Evolutionary conservation across 2,113 vertebrate species (phyloP).

Genomic region (Trogon melanurus): DNA sequence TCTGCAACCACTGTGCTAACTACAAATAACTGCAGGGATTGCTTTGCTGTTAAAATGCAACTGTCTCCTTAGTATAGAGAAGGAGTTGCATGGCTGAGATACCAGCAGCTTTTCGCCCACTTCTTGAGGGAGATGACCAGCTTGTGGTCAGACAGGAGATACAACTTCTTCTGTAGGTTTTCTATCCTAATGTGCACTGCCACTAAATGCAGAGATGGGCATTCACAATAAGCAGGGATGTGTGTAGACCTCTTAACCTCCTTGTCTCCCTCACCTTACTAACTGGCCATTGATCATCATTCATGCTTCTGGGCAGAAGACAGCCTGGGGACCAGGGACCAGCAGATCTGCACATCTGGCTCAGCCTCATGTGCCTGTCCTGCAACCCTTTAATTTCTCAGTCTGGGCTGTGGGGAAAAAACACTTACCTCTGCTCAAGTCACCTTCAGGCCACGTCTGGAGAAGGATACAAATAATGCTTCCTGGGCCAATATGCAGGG

Average conservation of each 20-base stretch:
- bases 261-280: background rate
- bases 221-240: background rate
- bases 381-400: background rate
- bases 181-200: accelerated
- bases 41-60: background rate
- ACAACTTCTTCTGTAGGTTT: background rate
- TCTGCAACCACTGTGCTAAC: constrained; percentile 4
- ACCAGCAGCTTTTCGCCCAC: background rate
- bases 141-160: background rate
- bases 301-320: background rate
- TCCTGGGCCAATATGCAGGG: accelerated
- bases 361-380: accelerated
- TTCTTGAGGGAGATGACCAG: background rate
- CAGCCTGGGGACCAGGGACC: background rate
- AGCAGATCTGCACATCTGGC: accelerated
- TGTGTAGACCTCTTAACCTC: background rate
- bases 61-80: background rate
- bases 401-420: background rate
- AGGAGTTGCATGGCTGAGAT: background rate
- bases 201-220: too few species aligned
- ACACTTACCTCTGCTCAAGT: background rate
- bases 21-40: background rate
- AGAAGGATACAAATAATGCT: background rate
- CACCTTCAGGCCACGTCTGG: background rate
- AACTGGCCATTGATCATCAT: background rate